Conservation (phyloP, 1,140 invertebrate genomes). For the Halesus radiatus region DNA sequence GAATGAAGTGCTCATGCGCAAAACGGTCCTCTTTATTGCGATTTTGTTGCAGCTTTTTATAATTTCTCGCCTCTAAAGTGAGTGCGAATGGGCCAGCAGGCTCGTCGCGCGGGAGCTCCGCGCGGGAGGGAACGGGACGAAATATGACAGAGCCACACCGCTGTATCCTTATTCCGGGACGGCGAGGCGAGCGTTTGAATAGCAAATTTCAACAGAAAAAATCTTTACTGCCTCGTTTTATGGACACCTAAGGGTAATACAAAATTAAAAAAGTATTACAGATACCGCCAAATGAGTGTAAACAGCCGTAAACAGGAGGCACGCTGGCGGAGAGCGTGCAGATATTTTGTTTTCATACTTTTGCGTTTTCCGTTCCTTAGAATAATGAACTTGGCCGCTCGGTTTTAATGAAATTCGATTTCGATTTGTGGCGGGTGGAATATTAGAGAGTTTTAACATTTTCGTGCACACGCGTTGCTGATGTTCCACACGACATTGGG, state of each 20-base stretch:
- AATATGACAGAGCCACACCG: conserved; percentile 7
- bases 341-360: conserved; percentile 48
- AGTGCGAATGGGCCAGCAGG: conserved; percentile 46
- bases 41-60: conserved; percentile 62
- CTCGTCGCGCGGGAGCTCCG: background rate
- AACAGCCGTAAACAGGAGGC: conserved; percentile 54
- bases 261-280: conserved; percentile 58
- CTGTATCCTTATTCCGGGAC: conserved; percentile 42
- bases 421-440: conserved; percentile 37
- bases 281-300: conserved; percentile 57
- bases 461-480: background rate
- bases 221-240: conserved; percentile 56
- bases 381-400: conserved; percentile 52
- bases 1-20: conserved; percentile 72
- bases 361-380: conserved; percentile 42
- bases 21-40: conserved; percentile 67
- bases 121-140: conserved; percentile 26
- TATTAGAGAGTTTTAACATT: background rate
- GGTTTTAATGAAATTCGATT: conserved; percentile 51
- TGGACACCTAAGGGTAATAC: conserved; percentile 57
- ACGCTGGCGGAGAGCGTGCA: conserved; percentile 13
- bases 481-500: background rate
- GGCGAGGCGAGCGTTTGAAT: conserved; percentile 52
- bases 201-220: conserved; percentile 57
- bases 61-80: conserved; percentile 51